Base-by-base conservation (phyloP, 2,113 vertebrate species). In the Nyctereutes procyonoides region DNA sequence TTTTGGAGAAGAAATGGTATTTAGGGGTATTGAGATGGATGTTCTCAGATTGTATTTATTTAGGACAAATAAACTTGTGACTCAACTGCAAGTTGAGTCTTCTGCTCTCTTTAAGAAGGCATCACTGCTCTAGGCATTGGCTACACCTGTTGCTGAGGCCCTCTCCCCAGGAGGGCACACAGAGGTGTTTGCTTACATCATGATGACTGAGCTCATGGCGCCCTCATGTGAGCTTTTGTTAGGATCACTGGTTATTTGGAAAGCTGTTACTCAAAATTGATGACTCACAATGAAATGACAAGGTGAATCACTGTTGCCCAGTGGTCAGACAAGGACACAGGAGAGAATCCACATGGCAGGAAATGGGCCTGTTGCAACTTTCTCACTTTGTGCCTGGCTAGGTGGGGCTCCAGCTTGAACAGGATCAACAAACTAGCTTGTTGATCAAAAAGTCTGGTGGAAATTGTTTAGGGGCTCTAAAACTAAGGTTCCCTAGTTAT, bases 61-160 rank as follows among this genome's bases (percentile, higher is more conserved):
- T 83, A 53, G 13, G 76, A 60, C 77, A 74, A 98, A 95, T 97
- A 98, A 97, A 97, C 56, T 8, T 82, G 65, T 82, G 80, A 90
- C 60, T 55, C 71, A 17, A 22, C 43, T 69, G 13, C 63, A 73
- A 48, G 48, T 48, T 71, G 84, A 60, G 24, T 63, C 28, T 63
- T 74, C 35, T 38, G 73, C 62, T n/a, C 22, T 48, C 73, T 80
- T 80, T 93, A 62, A 71, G 80, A 71, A 86, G n/a, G 55, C 12
- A 26, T 65, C 35, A 35, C 43, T 77, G 13, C 90, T 38, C 43
- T 38, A 26, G 51, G 10, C 38, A 38, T 12, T 38, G 62, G 53
- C 38, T 24, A 13, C 5, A 38, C 0, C 32, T n/a, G 43, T 51
- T 28, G 74, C 74, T 26, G 16, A 15, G 74, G 43, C 7, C 43